phyloP scores from a whole-genome alignment of 2,797 vertebrate species.

The Loriculus beryllinus region DNA sequence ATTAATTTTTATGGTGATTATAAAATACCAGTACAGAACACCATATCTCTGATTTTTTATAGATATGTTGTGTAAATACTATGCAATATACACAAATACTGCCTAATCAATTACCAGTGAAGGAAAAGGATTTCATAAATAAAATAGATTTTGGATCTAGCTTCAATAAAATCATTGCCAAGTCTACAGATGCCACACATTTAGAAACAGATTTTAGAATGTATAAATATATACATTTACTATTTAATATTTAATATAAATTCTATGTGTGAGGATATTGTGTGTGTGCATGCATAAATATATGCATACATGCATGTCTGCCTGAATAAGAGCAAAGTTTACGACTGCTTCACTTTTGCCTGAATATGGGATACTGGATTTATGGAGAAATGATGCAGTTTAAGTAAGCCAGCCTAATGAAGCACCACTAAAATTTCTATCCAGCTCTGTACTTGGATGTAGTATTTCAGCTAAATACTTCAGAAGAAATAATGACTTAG shows the following conservation, averaged over 20 bases:
- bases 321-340: background rate
- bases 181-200: constrained; percentile 53
- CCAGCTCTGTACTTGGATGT: background rate
- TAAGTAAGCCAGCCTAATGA: background rate
- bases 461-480: background rate
- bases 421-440: background rate
- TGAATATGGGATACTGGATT: background rate
- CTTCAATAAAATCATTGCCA: constrained; percentile 35
- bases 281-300: background rate
- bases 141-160: background rate
- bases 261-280: background rate
- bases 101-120: background rate
- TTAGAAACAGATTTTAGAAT: constrained; percentile 56
- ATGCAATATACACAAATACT: background rate
- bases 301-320: background rate
- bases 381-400: background rate
- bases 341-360: background rate
- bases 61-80: background rate
- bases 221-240: constrained; percentile 51
- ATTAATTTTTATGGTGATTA: background rate
- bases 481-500: background rate
- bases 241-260: constrained; percentile 41
- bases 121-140: background rate
- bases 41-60: background rate
- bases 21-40: background rate